phyloP scores from a whole-genome alignment of 1,140 invertebrate species.

The Lucilia cuprina region DNA sequence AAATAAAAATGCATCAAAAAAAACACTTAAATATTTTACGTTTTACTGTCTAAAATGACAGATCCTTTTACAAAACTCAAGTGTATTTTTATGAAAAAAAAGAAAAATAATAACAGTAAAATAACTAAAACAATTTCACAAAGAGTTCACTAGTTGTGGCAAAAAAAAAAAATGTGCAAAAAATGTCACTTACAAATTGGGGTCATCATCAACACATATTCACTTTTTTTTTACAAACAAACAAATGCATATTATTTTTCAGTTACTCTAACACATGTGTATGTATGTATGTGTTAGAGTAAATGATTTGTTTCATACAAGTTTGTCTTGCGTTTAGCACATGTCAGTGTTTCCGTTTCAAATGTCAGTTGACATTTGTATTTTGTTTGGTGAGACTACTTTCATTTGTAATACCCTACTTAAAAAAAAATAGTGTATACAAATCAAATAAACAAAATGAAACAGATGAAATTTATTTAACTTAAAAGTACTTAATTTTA shows the following conservation, averaged over 20 bases:
- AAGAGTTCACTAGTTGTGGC: neutral
- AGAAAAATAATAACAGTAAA: neutral
- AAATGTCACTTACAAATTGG: conserved; percentile 11
- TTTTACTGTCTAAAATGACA: no score
- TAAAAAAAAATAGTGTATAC: no score
- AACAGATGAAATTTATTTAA: no score
- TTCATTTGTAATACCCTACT: no score
- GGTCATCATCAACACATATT: conserved; percentile 7
- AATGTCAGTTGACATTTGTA: neutral
- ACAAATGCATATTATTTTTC: neutral
- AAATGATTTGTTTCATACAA: neutral
- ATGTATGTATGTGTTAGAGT: neutral
- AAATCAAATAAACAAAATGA: no score
- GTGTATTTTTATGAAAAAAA: neutral
- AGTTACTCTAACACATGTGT: neutral
- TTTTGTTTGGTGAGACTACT: neutral
- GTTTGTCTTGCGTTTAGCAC: conserved; percentile 10
- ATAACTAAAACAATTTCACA: neutral
- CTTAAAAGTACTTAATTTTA: no score
- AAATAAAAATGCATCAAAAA: no score
- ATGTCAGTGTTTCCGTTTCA: conserved; percentile 1
- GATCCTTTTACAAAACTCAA: no score
- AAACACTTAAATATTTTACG: no score
- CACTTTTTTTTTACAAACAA: neutral
- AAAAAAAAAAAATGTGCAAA: neutral